Evolutionary conservation across 2,888 invertebrate genomes (phyloP).

Genomic region (Biston stratarius): DNA sequence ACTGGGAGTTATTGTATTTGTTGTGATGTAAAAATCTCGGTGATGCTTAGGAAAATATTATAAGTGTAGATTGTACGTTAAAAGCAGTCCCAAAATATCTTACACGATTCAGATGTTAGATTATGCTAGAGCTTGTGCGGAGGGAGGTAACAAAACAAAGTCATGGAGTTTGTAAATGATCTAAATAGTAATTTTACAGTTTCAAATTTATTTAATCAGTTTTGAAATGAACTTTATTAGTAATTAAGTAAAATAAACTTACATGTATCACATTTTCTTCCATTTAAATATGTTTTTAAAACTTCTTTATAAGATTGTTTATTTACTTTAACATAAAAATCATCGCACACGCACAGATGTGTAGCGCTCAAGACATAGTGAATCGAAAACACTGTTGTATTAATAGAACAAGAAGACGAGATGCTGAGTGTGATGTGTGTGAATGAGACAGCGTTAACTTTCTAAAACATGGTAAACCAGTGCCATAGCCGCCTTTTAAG

Average conservation of each 20-base stretch:
- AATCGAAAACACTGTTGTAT: constrained; percentile 50
- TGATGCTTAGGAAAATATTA: not conserved
- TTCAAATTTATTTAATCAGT: not conserved
- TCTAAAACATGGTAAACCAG: constrained; percentile 72
- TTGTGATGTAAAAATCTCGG: not conserved
- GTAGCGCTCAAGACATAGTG: constrained; percentile 52
- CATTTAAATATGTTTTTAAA: constrained; percentile 36
- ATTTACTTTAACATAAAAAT: constrained; percentile 42
- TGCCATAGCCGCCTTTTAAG: constrained; percentile 69
- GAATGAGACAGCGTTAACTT: constrained; percentile 67
- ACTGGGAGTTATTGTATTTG: constrained; percentile 4
- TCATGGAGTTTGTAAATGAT: no score
- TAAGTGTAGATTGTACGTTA: not conserved
- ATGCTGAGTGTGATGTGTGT: constrained; percentile 37
- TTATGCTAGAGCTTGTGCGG: no score
- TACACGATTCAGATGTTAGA: no score
- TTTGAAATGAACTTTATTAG: not conserved
- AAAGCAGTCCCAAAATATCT: no score
- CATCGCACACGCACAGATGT: constrained; percentile 53
- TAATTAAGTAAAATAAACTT: constrained; percentile 16
- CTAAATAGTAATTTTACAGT: not conserved
- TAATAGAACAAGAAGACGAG: constrained; percentile 54
- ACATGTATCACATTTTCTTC: constrained; percentile 41
- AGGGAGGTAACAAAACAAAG: no score
- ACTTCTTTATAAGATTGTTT: constrained; percentile 6